Percentiles rank a stretch among this genome's conserved stretches.
phyloP scores from a whole-genome alignment of 2,888 invertebrate species.

The Boloria selene region DNA sequence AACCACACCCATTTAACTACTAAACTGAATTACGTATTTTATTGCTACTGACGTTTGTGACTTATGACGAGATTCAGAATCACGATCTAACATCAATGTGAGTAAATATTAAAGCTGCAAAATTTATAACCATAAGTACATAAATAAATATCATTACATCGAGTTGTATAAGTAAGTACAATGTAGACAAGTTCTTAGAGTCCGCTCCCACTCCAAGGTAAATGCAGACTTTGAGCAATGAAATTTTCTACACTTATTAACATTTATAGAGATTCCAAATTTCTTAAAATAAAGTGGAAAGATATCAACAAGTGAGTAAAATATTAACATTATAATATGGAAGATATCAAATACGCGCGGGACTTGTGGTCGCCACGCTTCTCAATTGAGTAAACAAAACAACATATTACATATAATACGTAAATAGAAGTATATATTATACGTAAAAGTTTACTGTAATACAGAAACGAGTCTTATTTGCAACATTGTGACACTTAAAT shows the following conservation, averaged over 20 bases:
- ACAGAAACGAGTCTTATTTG: conserved; percentile 75
- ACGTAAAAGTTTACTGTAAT: conserved; percentile 63
- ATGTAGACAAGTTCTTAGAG: conserved; percentile 65
- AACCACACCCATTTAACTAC: conserved; percentile 59
- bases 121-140: conserved; percentile 78
- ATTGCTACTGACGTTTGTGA: conserved; percentile 82
- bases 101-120: conserved; percentile 82
- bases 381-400: conserved; percentile 44
- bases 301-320: conserved; percentile 73
- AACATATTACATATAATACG: conserved; percentile 58
- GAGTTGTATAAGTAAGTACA: conserved; percentile 67
- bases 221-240: conserved; percentile 75
- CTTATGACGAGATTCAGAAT: conserved; percentile 83
- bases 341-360: conserved; percentile 50
- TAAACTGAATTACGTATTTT: conserved; percentile 70
- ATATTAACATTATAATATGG: conserved; percentile 50
- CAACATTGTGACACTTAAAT: conserved; percentile 70
- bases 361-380: conserved; percentile 54
- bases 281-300: conserved; percentile 64
- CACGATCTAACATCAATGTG: conserved; percentile 82
- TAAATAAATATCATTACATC: conserved; percentile 76
- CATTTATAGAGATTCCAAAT: conserved; percentile 58
- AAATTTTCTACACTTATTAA: conserved; percentile 59
- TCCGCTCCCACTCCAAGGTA: conserved; percentile 57
- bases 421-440: conserved; percentile 45